A percentile compares a stretch with the other conserved stretches of the same genome.
phyloP scores from a whole-genome alignment of 2,888 invertebrate species.

The Cetonia aurata region DNA sequence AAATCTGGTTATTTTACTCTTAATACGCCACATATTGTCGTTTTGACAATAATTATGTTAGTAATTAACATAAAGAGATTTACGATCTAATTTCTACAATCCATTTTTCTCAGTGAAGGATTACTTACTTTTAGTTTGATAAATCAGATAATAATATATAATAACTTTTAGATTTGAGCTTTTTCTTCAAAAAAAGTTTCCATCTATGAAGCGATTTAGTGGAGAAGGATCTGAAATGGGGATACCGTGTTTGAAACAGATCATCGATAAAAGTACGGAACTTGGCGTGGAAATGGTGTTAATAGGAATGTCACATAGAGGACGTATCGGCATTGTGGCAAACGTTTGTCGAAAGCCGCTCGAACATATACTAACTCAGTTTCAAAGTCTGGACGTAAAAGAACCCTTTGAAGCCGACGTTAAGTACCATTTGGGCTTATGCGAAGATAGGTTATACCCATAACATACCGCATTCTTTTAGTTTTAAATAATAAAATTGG shows the following conservation, averaged over 20 bases:
- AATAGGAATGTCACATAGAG: conserved; percentile 64
- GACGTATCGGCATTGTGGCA: conserved; percentile 63
- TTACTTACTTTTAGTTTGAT: not conserved
- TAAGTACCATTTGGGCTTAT: conserved; percentile 86
- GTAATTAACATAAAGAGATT: too few relatives aligned
- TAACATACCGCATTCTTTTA: not conserved
- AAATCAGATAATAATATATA: conserved; percentile 11
- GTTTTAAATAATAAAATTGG: not conserved
- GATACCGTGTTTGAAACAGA: conserved; percentile 55
- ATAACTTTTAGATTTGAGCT: conserved; percentile 53
- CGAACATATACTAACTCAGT: conserved; percentile 23
- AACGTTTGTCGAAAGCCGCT: conserved; percentile 51
- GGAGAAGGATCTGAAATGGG: conserved; percentile 61
- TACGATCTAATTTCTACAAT: too few relatives aligned
- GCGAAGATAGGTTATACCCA: conserved; percentile 74
- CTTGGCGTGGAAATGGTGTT: conserved; percentile 57
- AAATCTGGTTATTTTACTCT: too few relatives aligned
- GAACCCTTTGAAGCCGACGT: conserved; percentile 81
- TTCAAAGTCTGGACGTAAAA: conserved; percentile 31
- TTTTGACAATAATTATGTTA: too few relatives aligned
- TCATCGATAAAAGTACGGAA: conserved; percentile 58
- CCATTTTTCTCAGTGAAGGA: too few relatives aligned
- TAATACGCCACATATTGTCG: too few relatives aligned
- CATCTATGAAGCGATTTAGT: conserved; percentile 60
- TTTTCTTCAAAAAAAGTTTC: conserved; percentile 59